Evolutionary conservation across 2,113 vertebrate genomes (phyloP).

Genomic region (Scytalopus superciliaris): DNA sequence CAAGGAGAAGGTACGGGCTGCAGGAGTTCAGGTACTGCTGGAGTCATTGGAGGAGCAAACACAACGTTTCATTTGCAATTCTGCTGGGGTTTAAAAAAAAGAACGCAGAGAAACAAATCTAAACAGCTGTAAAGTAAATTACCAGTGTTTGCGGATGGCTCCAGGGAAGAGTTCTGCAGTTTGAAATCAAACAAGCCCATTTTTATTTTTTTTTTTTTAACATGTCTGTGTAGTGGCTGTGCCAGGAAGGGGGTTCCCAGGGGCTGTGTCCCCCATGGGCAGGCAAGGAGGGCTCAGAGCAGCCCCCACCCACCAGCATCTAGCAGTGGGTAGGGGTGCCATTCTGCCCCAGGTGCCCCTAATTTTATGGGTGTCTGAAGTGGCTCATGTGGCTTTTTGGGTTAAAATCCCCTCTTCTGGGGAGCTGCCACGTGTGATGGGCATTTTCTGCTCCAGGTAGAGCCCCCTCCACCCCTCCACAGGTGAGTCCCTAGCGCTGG

Average conservation of each 20-base stretch:
- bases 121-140: constrained; percentile 69
- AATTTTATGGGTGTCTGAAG: not conserved
- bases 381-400: not conserved
- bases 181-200: constrained; percentile 44
- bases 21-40: not conserved
- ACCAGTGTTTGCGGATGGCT: constrained; percentile 54
- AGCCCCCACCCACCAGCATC: not conserved
- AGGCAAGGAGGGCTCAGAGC: not conserved
- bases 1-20: not conserved
- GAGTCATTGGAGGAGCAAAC: constrained; percentile 3
- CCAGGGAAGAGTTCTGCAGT: constrained; percentile 54
- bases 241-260: accelerated
- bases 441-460: not conserved
- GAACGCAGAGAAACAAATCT: constrained; percentile 40
- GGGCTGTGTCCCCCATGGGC: accelerated
- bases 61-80: constrained; percentile 31
- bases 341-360: not conserved
- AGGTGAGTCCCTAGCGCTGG: not conserved
- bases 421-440: not conserved
- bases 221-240: not conserved
- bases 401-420: not conserved
- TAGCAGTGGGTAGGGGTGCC: accelerated
- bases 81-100: not conserved
- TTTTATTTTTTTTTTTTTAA: not conserved
- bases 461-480: not conserved